phyloP scores from a whole-genome alignment of 2,113 vertebrate genomes.

The Gymnocephalus cernua region DNA sequence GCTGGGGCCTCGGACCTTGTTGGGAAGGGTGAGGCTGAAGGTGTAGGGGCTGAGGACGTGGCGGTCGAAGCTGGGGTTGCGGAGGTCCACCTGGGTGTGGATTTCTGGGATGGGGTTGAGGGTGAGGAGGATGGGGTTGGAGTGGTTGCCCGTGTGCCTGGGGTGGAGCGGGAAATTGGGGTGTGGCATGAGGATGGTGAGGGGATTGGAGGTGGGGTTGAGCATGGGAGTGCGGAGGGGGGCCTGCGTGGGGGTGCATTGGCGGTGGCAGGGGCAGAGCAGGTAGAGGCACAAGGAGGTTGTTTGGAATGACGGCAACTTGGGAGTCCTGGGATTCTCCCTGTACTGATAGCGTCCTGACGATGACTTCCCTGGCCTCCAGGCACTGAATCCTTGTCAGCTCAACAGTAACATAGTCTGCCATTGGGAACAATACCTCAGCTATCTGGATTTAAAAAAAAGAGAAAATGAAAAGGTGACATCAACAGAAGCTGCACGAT shows the following conservation, averaged over 20 bases:
- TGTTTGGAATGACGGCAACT: constrained; percentile 87
- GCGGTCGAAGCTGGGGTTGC: constrained; percentile 81
- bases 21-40: constrained; percentile 77
- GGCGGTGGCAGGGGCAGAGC: constrained; percentile 72
- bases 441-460: constrained; percentile 86
- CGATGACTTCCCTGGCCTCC: constrained; percentile 90
- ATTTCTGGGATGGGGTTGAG: constrained; percentile 71
- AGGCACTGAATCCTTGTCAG: constrained; percentile 88
- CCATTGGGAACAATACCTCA: constrained; percentile 90
- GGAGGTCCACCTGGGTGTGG: constrained; percentile 63
- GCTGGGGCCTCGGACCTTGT: constrained; percentile 76
- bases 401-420: constrained; percentile 88
- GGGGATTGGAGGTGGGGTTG: constrained; percentile 70
- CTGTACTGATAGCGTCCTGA: constrained; percentile 93
- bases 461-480: background rate
- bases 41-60: constrained; percentile 81
- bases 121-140: constrained; percentile 70
- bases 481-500: background rate
- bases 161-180: constrained; percentile 72
- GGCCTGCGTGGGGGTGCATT: constrained; percentile 81
- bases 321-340: constrained; percentile 94
- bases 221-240: constrained; percentile 73
- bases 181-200: constrained; percentile 66
- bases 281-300: constrained; percentile 93
- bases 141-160: constrained; percentile 71